Conservation (phyloP, 2,888 invertebrate genomes). For the Diarsia rubi region DNA sequence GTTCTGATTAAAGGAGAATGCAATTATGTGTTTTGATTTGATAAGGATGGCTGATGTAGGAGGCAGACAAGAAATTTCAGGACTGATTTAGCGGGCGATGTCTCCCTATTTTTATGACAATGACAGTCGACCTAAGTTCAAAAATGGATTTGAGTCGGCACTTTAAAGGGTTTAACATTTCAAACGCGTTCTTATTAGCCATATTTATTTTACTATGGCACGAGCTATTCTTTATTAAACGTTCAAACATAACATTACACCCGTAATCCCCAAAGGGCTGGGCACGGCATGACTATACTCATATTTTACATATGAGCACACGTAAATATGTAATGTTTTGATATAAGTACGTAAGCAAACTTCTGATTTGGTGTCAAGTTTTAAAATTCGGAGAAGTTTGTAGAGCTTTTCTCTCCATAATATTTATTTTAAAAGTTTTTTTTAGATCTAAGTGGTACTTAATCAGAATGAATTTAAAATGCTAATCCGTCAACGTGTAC, state of each 20-base stretch:
- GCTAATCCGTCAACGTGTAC: conserved; percentile 6
- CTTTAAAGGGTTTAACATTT: background rate
- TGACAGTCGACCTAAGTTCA: too few species aligned
- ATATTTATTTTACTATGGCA: background rate
- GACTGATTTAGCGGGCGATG: too few species aligned
- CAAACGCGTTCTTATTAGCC: background rate
- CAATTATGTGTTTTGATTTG: too few species aligned
- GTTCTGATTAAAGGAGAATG: too few species aligned
- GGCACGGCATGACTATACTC: background rate
- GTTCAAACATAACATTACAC: background rate
- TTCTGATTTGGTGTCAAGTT: conserved; percentile 45
- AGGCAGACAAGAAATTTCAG: too few species aligned
- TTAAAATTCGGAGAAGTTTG: conserved; percentile 27
- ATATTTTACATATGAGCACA: background rate
- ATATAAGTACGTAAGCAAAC: conserved; percentile 17
- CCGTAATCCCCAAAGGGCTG: background rate
- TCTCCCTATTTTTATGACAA: too few species aligned
- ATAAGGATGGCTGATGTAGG: too few species aligned
- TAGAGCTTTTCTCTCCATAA: conserved; percentile 11
- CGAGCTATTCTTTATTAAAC: background rate
- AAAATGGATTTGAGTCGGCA: too few species aligned
- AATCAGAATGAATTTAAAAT: conserved; percentile 40
- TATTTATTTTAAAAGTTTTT: conserved; percentile 46
- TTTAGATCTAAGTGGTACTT: conserved; percentile 17
- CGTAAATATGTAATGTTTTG: conserved; percentile 24